Conservation (phyloP, 2,888 invertebrate species). For the Torymus tubicola region DNA sequence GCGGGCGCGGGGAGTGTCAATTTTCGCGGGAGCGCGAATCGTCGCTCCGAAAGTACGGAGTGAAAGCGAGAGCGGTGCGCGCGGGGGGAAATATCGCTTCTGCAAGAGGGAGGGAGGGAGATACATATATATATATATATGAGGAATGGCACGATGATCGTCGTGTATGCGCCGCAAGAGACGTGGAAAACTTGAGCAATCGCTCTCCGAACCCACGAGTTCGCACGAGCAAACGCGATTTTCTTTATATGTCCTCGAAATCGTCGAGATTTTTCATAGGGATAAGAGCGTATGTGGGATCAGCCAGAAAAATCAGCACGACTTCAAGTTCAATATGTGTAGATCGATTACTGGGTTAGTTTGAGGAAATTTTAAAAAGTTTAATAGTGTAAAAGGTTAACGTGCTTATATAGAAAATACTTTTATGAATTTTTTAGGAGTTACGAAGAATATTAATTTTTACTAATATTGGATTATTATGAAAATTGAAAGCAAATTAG, state of each 20-base stretch:
- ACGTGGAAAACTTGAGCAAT: constrained; percentile 57
- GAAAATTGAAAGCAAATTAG: too few species aligned
- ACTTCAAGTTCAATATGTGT: too few species aligned
- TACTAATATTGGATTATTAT: too few species aligned
- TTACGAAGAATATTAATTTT: too few species aligned
- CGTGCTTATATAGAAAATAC: too few species aligned
- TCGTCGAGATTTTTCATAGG: neutral
- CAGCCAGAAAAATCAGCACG: neutral
- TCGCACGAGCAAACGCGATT: constrained; percentile 1
- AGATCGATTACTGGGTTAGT: too few species aligned
- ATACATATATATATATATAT: too few species aligned
- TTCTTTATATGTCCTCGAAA: neutral
- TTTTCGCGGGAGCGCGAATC: constrained; percentile 49
- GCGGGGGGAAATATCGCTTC: constrained; percentile 28
- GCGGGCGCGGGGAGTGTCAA: constrained; percentile 50
- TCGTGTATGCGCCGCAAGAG: neutral
- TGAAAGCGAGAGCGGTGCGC: constrained; percentile 55
- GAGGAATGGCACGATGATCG: constrained; percentile 31
- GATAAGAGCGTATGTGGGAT: neutral
- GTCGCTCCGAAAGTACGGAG: constrained; percentile 43
- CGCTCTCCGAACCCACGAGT: neutral
- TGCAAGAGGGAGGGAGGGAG: neutral
- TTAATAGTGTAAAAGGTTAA: too few species aligned
- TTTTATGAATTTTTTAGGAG: too few species aligned
- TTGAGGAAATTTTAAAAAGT: too few species aligned